Conservation (phyloP, 1,140 invertebrate species). For the Harpegnathos saltator region DNA sequence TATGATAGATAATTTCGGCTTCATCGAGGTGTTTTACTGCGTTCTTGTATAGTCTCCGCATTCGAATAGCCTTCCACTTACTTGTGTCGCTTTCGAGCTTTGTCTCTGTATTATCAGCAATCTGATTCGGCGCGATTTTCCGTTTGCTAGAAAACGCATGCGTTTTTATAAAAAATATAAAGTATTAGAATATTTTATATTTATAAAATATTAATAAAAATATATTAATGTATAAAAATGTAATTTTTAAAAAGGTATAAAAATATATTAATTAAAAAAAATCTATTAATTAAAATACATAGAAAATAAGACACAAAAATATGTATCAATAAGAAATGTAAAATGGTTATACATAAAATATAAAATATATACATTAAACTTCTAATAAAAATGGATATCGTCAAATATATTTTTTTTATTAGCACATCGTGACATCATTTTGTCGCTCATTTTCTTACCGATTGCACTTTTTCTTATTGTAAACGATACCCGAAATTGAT, state of each 20-base stretch:
- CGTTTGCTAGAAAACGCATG: conserved; percentile 5
- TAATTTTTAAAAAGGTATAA: no score
- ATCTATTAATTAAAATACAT: no score
- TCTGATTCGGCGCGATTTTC: not conserved
- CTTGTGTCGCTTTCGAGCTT: not conserved
- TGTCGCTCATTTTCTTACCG: conserved; percentile 38
- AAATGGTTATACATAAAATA: not conserved
- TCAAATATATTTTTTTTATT: not conserved
- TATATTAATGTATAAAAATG: no score
- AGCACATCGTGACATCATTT: not conserved
- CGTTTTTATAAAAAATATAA: not conserved
- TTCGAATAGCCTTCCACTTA: conserved; percentile 19
- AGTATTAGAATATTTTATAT: not conserved
- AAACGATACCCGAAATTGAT: conserved; percentile 66
- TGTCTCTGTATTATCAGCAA: not conserved
- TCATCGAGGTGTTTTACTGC: not conserved
- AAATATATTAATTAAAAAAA: no score
- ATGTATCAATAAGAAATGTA: conserved; percentile 23
- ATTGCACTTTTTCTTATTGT: conserved; percentile 43
- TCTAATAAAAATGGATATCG: not conserved
- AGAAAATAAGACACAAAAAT: not conserved
- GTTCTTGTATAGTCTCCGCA: not conserved
- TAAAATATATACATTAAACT: not conserved
- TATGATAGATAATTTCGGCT: not conserved
- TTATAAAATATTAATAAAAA: no score